phyloP scores from a whole-genome alignment of 2,888 invertebrate species.

The Oscheius sp. region DNA sequence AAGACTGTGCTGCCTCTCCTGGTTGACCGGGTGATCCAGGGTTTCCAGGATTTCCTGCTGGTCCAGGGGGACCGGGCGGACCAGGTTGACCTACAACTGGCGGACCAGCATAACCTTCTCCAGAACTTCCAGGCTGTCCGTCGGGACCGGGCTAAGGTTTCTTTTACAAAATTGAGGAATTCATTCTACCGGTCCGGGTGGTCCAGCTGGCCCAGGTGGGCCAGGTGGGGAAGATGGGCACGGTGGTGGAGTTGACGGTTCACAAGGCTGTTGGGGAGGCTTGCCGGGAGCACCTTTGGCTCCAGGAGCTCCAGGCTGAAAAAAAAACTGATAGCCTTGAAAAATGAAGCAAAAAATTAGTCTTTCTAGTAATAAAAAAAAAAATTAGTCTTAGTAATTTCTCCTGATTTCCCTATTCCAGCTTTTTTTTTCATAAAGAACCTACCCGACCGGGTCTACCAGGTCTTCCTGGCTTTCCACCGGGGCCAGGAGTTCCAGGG shows the following conservation, averaged over 20 bases:
- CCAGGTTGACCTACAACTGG: slow-evolving; percentile 28
- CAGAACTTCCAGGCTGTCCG: slow-evolving; percentile 29
- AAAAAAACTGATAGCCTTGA: too few species aligned
- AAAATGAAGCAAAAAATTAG: too few species aligned
- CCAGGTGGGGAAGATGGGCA: slow-evolving; percentile 25
- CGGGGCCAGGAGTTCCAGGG: slow-evolving; percentile 14
- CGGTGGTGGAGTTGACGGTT: slow-evolving; percentile 1
- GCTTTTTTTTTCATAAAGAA: background rate
- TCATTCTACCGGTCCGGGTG: background rate
- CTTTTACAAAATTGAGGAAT: background rate
- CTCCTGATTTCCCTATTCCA: background rate
- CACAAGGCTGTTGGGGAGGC: slow-evolving; percentile 15
- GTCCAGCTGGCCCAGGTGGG: slow-evolving; percentile 2
- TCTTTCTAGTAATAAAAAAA: too few species aligned
- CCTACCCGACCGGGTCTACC: slow-evolving; percentile 9
- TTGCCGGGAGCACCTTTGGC: slow-evolving; percentile 14
- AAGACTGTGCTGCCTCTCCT: slow-evolving; percentile 19
- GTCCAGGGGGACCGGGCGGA: slow-evolving; percentile 29
- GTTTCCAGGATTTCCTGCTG: slow-evolving; percentile 28
- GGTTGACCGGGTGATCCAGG: slow-evolving; percentile 24
- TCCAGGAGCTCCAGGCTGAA: slow-evolving; percentile 19
- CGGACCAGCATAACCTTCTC: slow-evolving; percentile 32
- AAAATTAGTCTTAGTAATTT: too few species aligned
- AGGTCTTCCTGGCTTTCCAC: slow-evolving; percentile 16
- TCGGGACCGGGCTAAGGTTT: too few species aligned